Base-by-base conservation (phyloP, 2,888 invertebrate species). In the Hybos culiciformis region DNA sequence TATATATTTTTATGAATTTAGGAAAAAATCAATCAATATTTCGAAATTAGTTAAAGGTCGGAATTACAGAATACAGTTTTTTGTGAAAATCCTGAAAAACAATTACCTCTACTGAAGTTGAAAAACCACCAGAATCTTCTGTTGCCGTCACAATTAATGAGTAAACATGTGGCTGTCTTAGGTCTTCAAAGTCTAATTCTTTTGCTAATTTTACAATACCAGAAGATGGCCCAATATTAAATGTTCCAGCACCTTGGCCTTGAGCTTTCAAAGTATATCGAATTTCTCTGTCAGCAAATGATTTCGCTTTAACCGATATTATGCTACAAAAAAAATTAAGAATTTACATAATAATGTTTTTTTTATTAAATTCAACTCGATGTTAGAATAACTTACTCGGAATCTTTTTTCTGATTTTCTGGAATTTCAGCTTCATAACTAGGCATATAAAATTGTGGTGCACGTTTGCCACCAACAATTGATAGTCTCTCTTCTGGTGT, bases 111-210 rank as follows among this genome's bases (percentile, higher is more conserved):
- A 92, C 91, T 34, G 88, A 86, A 20, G 91, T 92, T 18, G 91
- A 91, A 65, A 93, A 92, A 46, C 93, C 93, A 41, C 93, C 93
- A n/a, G 91, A 92, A 66, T 93, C 93, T 68, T 96, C 96, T 1
- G 93, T 93, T 20, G 93, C 93, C 4, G 90, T 92, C 41, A 94
- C 91, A 51, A 86, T 80, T 50, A 97, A 69, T 7, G 90, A 86
- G 63, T 94, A 96, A 46, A 90, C 84, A 58, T 92, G 92, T 0
- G 93, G 91, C 58, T 94, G 93, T 39, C 91, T 72, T 49, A 92
- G 71, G 67, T 96, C 94, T 70, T 98, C 97, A 61, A 92, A 97
- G 70, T 98, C 97, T 56, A 98, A 70, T 67, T 90, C 90, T 65
- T 94, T 91, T 11, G 92, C 90, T 54, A 97, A 70, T 67, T 93